These are phyloP conservation scores for Ceyx cyanopectus DNA, from an alignment of 2,113 vertebrate genomes.

Conservation along the genomic window DNA sequence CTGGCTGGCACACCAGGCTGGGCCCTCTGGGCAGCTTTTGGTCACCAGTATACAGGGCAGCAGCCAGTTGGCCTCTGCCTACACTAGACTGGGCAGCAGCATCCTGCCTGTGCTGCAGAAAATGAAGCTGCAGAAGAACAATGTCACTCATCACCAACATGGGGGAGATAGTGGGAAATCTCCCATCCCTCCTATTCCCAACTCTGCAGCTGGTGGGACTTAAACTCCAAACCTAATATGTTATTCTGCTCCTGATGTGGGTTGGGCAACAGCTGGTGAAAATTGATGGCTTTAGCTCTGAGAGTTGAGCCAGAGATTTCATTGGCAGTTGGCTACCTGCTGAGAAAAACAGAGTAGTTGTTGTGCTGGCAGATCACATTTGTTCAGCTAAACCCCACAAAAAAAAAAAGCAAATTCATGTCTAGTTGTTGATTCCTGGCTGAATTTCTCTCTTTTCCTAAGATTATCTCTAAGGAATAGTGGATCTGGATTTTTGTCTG, in stretches of 20 bases:
- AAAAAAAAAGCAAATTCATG: neutral
- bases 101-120: slow-evolving; percentile 24
- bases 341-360: neutral
- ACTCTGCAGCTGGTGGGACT: neutral
- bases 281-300: neutral
- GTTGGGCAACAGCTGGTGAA: neutral
- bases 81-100: neutral
- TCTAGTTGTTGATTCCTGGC: slow-evolving; percentile 19
- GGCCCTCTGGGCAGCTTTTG: neutral
- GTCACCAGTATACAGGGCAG: neutral
- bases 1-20: neutral
- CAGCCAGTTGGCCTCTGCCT: neutral
- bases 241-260: neutral
- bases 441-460: slow-evolving; percentile 35
- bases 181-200: neutral
- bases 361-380: slow-evolving; percentile 10
- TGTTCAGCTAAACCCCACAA: neutral
- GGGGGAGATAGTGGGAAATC: neutral
- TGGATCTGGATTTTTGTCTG: neutral
- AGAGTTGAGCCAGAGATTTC: neutral
- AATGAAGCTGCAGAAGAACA: neutral
- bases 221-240: neutral
- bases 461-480: slow-evolving; percentile 40
- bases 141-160: neutral
- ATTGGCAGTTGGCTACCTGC: neutral